A percentile compares a stretch with the other conserved stretches of the same genome.
Conservation (phyloP, 2,113 vertebrate genomes). For the Tachuris rubrigastra region DNA sequence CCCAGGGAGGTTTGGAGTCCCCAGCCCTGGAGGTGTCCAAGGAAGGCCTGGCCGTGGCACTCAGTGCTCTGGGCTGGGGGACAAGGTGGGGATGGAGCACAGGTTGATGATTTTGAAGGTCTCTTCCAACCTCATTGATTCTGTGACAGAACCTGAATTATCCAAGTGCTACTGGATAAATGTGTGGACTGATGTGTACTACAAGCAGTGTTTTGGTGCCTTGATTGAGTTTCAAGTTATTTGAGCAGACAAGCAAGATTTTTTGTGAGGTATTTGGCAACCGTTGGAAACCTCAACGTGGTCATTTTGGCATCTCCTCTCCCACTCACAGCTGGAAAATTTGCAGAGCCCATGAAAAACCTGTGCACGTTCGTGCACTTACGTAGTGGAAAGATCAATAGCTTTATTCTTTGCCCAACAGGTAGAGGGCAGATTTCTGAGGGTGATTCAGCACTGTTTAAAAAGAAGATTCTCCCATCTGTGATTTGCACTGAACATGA, state of each 20-base stretch:
- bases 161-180: not conserved
- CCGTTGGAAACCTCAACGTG: not conserved
- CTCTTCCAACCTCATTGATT: not conserved
- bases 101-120: accelerated
- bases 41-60: not conserved
- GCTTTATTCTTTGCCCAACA: not conserved
- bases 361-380: too few relatives aligned
- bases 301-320: not conserved
- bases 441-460: not conserved
- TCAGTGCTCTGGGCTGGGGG: not conserved
- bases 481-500: accelerated
- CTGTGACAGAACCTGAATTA: not conserved
- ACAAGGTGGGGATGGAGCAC: accelerated
- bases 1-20: not conserved
- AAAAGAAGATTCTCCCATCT: not conserved
- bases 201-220: not conserved
- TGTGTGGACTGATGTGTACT: not conserved
- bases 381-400: not conserved
- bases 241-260: not conserved
- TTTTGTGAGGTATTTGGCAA: not conserved
- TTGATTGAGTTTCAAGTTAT: not conserved
- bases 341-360: not conserved
- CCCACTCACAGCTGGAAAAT: not conserved
- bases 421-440: not conserved
- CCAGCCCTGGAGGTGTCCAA: not conserved